Base-by-base conservation (phyloP, 2,113 vertebrate species). In the Oreotrochilus melanogaster region DNA sequence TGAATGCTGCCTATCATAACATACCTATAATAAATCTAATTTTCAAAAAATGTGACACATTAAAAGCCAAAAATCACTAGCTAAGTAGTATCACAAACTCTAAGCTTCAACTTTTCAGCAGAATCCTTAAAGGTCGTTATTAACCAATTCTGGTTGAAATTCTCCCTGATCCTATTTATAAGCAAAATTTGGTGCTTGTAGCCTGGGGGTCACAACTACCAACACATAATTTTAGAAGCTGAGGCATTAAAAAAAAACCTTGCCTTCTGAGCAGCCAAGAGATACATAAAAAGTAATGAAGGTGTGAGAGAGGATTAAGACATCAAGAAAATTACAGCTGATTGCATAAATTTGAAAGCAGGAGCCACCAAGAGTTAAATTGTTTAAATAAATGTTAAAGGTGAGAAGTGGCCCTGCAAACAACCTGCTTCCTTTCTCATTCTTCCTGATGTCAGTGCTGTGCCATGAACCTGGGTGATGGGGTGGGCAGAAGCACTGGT, bases 391-490 rank as follows among this genome's bases (percentile, higher is more conserved):
- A 7, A 56, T 28, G 8, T 18, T 57, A 70, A 82, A 78, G 28
- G 54, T 39, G 25, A 54, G 45, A 84, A 85, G 35, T 0, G 4
- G 57, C 9, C 6, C 45, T 45, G 62, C 64, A 80, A 53, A 35
- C 12, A 84, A 43, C 4, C 54, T 11, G 3, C 30, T 15, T 70
- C 39, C 27, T 47, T 47, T 21, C 45, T 47, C 45, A 18, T 19
- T 19, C 45, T 47, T 21, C 45, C 45, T 47, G 45, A 47, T 47
- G 19, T 39, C 39, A 39, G 39, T 57, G n/a, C 27, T 21, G n/a
- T 4, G 39, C 27, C 12, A 56, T 6, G 0, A 27, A 27, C 4
- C 13, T 30, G 31, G 33, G 22, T 0, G 0, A n/a, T 2, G 18
- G 28, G 10, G n/a, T 2, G 6, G 30, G 42, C 22, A 88, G 47